Base-by-base conservation (phyloP, 2,113 vertebrate species). In the Myrmophylax atrothorax region DNA sequence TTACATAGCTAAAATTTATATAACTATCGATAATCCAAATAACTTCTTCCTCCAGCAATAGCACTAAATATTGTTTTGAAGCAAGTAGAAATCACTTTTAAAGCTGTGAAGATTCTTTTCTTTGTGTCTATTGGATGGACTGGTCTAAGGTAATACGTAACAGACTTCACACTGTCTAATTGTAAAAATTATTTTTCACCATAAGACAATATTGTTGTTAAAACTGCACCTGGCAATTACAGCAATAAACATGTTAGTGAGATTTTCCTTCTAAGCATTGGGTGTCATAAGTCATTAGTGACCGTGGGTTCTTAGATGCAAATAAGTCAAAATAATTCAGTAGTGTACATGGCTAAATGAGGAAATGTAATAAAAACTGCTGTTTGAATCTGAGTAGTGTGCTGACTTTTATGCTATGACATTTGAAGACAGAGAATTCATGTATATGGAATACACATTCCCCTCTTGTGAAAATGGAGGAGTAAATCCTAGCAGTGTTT, bases 401-500 rank as follows among this genome's bases (percentile, higher is more conserved):
- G 55, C 55, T 88, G 46, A 69, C 5, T 62, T 90, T 88, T 77
- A 18, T 87, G 59, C 75, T 85, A 18, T 76, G 79, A 83, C 67
- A 95, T 94, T 93, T 88, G 82, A 91, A 73, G 70, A 47, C 53
- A 90, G 70, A 91, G 96, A 95, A 83, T 77, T 19, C 33, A 3
- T 59, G 26, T 83, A 46, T 76, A 80, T 63, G 75, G 66, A 91
- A 86, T 77, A 66, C 42, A 80, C 47, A 84, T 90, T 95, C 60
- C 44, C 42, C 10, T 13, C 23, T 66, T 74, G 67, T 0, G 10
- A 91, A 91, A 90, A 95, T 60, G 90, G 83, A 94, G 85, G 67
- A 96, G 84, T 90, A 95, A 90, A 93, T 91, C 52, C 92, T 84
- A 88, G 44, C 79, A 88, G 75, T 86, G 85, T 96, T 95, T 96